These are phyloP conservation scores for Tricholaema leucomelas DNA, from an alignment of 2,113 vertebrate species.

Conservation along the genomic window DNA sequence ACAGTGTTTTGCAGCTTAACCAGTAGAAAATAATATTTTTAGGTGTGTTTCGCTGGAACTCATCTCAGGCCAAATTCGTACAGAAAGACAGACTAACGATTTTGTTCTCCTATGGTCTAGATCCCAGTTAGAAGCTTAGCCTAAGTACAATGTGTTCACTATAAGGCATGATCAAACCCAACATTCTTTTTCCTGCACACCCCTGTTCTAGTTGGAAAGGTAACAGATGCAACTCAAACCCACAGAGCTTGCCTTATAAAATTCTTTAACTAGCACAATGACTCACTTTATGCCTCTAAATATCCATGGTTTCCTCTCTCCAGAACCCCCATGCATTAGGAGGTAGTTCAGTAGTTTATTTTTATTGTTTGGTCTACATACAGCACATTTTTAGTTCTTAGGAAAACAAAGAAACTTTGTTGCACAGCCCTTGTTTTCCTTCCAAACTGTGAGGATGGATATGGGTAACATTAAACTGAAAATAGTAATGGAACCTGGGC, in stretches of 20 bases:
- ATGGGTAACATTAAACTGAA: slow-evolving; percentile 71
- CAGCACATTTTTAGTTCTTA: slow-evolving; percentile 75
- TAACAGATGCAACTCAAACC: slow-evolving; percentile 79
- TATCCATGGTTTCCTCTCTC: slow-evolving; percentile 79
- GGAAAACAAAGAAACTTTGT: slow-evolving; percentile 82
- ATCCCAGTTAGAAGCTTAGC: slow-evolving; percentile 48
- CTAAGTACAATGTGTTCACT: slow-evolving; percentile 62
- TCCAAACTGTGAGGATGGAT: slow-evolving; percentile 74
- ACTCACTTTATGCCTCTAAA: slow-evolving; percentile 81
- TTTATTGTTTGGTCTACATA: slow-evolving; percentile 84
- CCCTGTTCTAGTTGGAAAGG: slow-evolving; percentile 73
- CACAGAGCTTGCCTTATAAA: slow-evolving; percentile 75
- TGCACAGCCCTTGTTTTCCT: slow-evolving; percentile 70
- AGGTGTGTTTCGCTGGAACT: slow-evolving; percentile 3
- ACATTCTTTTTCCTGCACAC: slow-evolving; percentile 70
- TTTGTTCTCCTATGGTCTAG: slow-evolving; percentile 50
- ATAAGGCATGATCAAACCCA: slow-evolving; percentile 69
- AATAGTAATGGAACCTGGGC: slow-evolving; percentile 70
- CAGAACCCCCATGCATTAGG: slow-evolving; percentile 78
- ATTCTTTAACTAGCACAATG: slow-evolving; percentile 77
- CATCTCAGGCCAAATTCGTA: neutral
- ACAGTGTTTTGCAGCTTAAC: slow-evolving; percentile 11
- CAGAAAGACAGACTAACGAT: slow-evolving; percentile 12
- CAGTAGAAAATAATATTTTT: slow-evolving; percentile 11
- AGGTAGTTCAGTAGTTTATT: slow-evolving; percentile 81